phyloP scores from a whole-genome alignment of 23 tunicate genomes.

The Diplosoma virens region DNA sequence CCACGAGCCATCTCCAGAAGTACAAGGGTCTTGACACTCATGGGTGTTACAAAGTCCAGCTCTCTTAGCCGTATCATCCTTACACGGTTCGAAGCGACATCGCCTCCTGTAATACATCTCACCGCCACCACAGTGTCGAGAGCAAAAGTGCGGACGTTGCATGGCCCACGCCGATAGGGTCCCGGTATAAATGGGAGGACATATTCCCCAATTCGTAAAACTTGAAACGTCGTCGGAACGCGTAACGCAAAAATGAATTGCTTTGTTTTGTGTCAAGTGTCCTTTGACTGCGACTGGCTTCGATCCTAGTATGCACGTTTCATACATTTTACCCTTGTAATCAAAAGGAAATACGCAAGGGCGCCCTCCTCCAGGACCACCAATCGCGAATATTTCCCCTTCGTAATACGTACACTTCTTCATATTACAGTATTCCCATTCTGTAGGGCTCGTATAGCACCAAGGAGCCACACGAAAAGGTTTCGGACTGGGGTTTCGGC shows the following conservation, averaged over 20 bases:
- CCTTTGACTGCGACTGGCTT: neutral
- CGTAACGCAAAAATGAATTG: slow-evolving; percentile 6
- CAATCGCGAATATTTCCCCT: slow-evolving; percentile 61
- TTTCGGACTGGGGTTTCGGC: slow-evolving; percentile 71
- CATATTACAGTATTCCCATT: slow-evolving; percentile 82
- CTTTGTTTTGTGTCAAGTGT: neutral
- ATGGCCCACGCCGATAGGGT: slow-evolving; percentile 47
- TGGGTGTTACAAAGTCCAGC: slow-evolving; percentile 45
- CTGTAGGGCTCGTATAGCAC: slow-evolving; percentile 47
- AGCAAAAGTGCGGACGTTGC: slow-evolving; percentile 1
- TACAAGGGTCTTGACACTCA: slow-evolving; percentile 29
- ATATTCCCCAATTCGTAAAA: slow-evolving; percentile 12
- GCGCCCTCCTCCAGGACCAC: slow-evolving; percentile 15
- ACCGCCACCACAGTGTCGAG: slow-evolving; percentile 57
- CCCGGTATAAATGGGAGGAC: slow-evolving; percentile 11
- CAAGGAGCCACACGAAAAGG: slow-evolving; percentile 64
- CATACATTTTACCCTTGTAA: neutral
- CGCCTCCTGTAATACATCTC: neutral
- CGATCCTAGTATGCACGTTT: neutral
- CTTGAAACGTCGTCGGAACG: neutral
- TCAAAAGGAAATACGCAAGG: slow-evolving; percentile 22
- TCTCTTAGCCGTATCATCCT: neutral
- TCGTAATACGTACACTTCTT: slow-evolving; percentile 47
- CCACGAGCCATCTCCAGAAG: neutral
- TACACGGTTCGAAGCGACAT: slow-evolving; percentile 40